Conservation (phyloP, 2,797 vertebrate genomes). For the Notoglanidium macrostoma region DNA sequence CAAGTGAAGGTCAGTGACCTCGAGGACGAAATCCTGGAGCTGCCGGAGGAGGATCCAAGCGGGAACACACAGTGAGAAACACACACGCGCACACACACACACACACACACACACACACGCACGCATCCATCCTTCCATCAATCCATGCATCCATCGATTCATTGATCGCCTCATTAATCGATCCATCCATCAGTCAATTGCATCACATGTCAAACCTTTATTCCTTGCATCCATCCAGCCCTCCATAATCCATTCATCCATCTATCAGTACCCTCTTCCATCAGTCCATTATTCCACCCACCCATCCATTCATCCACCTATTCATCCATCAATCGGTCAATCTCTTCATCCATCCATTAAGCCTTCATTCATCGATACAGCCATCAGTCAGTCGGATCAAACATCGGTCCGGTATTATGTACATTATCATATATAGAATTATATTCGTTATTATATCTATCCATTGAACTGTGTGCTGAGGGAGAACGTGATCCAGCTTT, state of each 20-base stretch:
- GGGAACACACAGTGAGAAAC: constrained; percentile 74
- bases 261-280: neutral
- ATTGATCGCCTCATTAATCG: neutral
- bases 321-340: neutral
- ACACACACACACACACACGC: neutral
- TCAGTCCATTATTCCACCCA: neutral
- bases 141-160: neutral
- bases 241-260: neutral
- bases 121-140: neutral
- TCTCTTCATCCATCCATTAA: neutral
- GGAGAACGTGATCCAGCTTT: neutral
- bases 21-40: constrained; percentile 91
- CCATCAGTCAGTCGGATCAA: neutral
- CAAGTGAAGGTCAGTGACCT: constrained; percentile 95
- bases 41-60: constrained; percentile 86
- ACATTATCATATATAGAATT: too few species aligned
- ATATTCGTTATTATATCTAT: neutral
- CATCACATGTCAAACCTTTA: too few species aligned
- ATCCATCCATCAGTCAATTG: neutral
- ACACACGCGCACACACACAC: neutral
- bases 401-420: too few species aligned
- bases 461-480: neutral
- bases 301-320: neutral
- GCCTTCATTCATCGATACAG: neutral
- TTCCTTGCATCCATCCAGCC: neutral